phyloP scores from a whole-genome alignment of 1,140 invertebrate genomes.

The Grapholita molesta region DNA sequence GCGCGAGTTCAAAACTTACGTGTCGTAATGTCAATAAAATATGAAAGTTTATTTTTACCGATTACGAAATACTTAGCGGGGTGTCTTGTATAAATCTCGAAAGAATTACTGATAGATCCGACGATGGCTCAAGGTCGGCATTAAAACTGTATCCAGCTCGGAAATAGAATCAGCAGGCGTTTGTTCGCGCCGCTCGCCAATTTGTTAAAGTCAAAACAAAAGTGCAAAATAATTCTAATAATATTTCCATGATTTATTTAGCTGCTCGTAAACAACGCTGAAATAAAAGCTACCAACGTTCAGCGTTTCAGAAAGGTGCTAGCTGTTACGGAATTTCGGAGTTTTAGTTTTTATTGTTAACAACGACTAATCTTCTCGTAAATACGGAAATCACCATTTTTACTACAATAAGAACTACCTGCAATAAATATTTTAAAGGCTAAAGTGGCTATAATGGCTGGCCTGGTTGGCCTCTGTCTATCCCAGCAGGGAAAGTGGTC shows the following conservation, averaged over 20 bases:
- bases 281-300: too few relatives aligned
- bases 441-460: neutral
- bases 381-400: too few relatives aligned
- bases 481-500: neutral
- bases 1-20: conserved; percentile 47
- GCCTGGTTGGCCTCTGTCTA: neutral
- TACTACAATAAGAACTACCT: neutral
- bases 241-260: conserved; percentile 34
- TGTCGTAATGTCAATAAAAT: conserved; percentile 75
- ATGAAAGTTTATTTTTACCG: conserved; percentile 71
- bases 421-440: neutral
- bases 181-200: conserved; percentile 32
- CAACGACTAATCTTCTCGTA: neutral
- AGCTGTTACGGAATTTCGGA: neutral
- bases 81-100: conserved; percentile 56
- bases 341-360: neutral
- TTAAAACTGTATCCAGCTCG: conserved; percentile 55
- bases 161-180: conserved; percentile 49
- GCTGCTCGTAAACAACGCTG: conserved; percentile 30
- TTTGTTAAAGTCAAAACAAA: conserved; percentile 41
- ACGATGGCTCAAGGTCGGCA: conserved; percentile 56
- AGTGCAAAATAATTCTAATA: conserved; percentile 36
- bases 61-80: conserved; percentile 66
- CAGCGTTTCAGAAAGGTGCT: too few relatives aligned
- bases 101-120: conserved; percentile 58